Evolutionary conservation across 2,113 vertebrate genomes (phyloP).

Genomic region (Brienomyrus brachyistius): DNA sequence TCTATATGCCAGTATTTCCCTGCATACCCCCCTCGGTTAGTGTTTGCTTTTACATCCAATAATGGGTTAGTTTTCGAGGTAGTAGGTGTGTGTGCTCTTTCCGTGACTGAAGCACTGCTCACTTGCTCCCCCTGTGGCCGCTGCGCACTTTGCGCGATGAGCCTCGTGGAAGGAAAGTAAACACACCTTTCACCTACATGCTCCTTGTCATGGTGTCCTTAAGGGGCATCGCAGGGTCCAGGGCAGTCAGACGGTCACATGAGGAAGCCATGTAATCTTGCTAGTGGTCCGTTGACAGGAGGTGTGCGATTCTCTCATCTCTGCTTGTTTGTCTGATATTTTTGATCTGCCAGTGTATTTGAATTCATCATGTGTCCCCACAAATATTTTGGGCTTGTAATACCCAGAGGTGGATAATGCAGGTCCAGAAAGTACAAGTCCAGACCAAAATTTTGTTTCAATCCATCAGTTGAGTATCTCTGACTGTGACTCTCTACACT

Average conservation of each 20-base stretch:
- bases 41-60: neutral
- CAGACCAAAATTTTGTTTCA: neutral
- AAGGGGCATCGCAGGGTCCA: neutral
- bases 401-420: neutral
- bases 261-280: neutral
- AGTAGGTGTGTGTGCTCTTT: neutral
- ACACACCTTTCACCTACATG: conserved; percentile 41
- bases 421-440: neutral
- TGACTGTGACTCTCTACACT: neutral
- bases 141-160: too few relatives aligned
- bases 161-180: conserved; percentile 23
- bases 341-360: neutral
- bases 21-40: neutral
- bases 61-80: neutral
- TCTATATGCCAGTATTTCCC: neutral
- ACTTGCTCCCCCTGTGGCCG: neutral
- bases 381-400: neutral
- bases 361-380: neutral
- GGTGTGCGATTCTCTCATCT: neutral
- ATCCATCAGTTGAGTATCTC: neutral
- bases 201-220: conserved; percentile 14
- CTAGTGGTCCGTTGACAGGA: neutral
- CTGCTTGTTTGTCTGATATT: neutral
- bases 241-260: conserved; percentile 12
- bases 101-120: neutral